Percentiles rank a stretch among this genome's conserved stretches.
These are phyloP conservation scores for Acheta domesticus DNA, from an alignment of 2,888 invertebrate genomes.

Conservation along the genomic window DNA sequence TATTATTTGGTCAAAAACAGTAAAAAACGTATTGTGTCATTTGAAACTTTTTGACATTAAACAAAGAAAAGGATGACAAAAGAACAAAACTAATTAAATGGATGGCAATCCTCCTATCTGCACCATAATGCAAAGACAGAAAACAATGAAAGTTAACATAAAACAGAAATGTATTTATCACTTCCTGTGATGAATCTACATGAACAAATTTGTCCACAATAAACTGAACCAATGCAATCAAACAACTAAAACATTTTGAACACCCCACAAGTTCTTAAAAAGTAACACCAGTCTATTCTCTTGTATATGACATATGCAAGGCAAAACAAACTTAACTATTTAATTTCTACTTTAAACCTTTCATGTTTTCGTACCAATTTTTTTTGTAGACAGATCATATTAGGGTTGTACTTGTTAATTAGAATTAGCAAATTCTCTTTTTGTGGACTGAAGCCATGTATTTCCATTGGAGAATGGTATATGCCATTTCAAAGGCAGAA, in stretches of 20 bases:
- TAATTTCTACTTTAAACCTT: neutral
- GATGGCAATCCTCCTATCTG: constrained; percentile 25
- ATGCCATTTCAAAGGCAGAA: no score
- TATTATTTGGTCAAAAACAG: no score
- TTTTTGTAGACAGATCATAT: no score
- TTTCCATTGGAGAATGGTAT: no score
- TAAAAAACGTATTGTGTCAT: neutral
- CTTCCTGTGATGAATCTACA: constrained; percentile 23
- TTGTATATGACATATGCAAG: neutral
- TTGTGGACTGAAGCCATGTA: no score
- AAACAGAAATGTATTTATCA: constrained; percentile 28
- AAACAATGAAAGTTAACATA: constrained; percentile 26
- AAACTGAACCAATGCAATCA: constrained; percentile 27
- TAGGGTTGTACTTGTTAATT: no score
- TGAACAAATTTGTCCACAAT: constrained; percentile 32
- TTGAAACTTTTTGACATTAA: neutral
- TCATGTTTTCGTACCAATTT: neutral
- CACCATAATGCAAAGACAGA: constrained; percentile 24
- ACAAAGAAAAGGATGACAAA: constrained; percentile 19
- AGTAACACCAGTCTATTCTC: constrained; percentile 2
- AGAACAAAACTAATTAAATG: neutral
- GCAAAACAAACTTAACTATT: neutral
- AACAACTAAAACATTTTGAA: constrained; percentile 4
- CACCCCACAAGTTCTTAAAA: constrained; percentile 29
- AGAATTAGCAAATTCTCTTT: no score